These are phyloP conservation scores for Pachyrhynchus sulphureomaculatus DNA, from an alignment of 1,140 invertebrate genomes.

Conservation along the genomic window DNA sequence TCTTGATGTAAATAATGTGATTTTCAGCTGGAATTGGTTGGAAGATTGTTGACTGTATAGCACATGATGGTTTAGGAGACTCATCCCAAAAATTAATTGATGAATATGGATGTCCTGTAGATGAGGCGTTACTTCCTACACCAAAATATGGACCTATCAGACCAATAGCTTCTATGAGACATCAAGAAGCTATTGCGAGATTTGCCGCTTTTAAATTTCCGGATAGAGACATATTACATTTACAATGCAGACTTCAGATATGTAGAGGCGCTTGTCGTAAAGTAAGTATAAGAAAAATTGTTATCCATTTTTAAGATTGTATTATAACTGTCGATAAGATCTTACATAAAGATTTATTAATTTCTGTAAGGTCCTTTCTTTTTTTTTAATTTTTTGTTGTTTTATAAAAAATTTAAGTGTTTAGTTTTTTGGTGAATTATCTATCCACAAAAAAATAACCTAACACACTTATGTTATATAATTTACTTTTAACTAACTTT, in stretches of 20 bases:
- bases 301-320: too few species aligned
- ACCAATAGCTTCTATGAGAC: conserved; percentile 55
- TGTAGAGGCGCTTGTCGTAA: conserved; percentile 67
- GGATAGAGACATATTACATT: conserved; percentile 69
- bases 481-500: too few species aligned
- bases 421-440: too few species aligned
- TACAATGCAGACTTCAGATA: conserved; percentile 65
- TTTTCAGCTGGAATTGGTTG: conserved; percentile 65
- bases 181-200: conserved; percentile 61
- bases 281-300: too few species aligned
- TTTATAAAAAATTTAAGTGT: too few species aligned
- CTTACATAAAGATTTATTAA: too few species aligned
- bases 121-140: conserved; percentile 63
- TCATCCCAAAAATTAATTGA: conserved; percentile 69
- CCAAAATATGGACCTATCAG: conserved; percentile 44
- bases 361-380: too few species aligned
- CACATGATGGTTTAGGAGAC: conserved; percentile 71
- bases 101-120: conserved; percentile 69
- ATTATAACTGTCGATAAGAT: too few species aligned
- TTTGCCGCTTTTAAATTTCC: conserved; percentile 81
- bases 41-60: conserved; percentile 69
- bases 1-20: too few species aligned
- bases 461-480: too few species aligned
- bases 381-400: too few species aligned
- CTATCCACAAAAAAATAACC: too few species aligned